A percentile compares a stretch with the other conserved stretches of the same genome.
These are phyloP conservation scores for Drepana falcataria DNA, from an alignment of 2,888 invertebrate genomes.

Conservation along the genomic window DNA sequence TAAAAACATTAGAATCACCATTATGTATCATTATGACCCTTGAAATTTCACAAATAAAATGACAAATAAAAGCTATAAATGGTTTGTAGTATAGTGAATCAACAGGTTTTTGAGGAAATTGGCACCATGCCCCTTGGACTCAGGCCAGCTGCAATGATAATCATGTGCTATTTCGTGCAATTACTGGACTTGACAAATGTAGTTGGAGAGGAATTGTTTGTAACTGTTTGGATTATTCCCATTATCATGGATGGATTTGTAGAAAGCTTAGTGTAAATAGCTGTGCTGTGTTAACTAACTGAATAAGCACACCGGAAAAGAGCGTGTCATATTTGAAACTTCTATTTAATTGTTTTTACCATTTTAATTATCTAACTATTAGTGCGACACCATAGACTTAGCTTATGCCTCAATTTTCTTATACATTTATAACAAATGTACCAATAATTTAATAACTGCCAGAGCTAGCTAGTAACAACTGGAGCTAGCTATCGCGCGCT, in stretches of 20 bases:
- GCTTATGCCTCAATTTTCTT: too few relatives aligned
- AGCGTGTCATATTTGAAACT: too few relatives aligned
- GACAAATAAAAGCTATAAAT: conserved; percentile 6
- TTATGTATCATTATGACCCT: conserved; percentile 1
- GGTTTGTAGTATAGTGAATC: conserved; percentile 35
- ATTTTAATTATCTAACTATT: too few relatives aligned
- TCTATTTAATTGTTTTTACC: too few relatives aligned
- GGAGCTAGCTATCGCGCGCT: too few relatives aligned
- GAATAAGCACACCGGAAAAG: too few relatives aligned
- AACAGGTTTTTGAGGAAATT: conserved; percentile 56
- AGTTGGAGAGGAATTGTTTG: conserved; percentile 24
- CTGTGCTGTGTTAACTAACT: neutral
- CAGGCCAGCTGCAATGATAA: conserved; percentile 47
- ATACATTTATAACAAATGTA: too few relatives aligned
- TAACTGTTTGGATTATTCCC: conserved; percentile 11
- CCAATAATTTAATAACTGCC: too few relatives aligned
- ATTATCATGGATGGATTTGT: neutral
- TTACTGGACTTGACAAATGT: conserved; percentile 39
- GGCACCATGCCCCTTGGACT: conserved; percentile 60
- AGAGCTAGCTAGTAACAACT: too few relatives aligned
- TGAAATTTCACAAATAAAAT: conserved; percentile 7
- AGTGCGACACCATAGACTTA: too few relatives aligned
- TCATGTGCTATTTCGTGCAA: conserved; percentile 43
- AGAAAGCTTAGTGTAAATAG: neutral
- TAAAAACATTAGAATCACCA: too few relatives aligned